Conservation (phyloP, 2,888 invertebrate genomes). For the Caenorhabditis zanzibari region DNA sequence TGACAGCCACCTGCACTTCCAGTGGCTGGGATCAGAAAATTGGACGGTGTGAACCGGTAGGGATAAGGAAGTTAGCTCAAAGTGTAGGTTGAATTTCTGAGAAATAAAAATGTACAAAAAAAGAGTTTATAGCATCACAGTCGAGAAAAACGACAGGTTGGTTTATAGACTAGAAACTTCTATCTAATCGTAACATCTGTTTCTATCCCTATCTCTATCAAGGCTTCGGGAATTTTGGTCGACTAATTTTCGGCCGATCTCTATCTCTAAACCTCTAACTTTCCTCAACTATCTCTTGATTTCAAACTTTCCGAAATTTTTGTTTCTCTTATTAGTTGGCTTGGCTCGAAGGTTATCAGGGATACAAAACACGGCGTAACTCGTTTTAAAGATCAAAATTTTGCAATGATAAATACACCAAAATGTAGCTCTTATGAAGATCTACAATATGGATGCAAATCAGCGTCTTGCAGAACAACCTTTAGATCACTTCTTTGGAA, state of each 20-base stretch:
- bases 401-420: too few relatives aligned
- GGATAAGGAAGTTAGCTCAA: constrained; percentile 37
- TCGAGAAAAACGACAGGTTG: constrained; percentile 50
- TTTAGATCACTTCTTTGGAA: too few relatives aligned
- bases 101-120: background rate
- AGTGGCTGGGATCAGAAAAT: constrained; percentile 65
- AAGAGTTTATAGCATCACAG: constrained; percentile 27
- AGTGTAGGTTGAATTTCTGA: constrained; percentile 20
- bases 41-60: constrained; percentile 62
- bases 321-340: background rate
- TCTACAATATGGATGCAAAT: too few relatives aligned
- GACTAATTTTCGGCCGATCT: background rate
- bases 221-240: too few relatives aligned
- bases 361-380: too few relatives aligned
- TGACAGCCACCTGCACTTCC: constrained; percentile 53
- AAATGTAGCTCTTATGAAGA: too few relatives aligned
- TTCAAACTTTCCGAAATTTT: background rate
- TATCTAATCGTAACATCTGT: background rate
- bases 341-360: background rate
- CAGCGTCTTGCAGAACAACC: too few relatives aligned
- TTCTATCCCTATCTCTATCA: constrained; percentile 2
- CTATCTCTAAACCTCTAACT: constrained; percentile 1
- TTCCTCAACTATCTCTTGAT: background rate
- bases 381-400: too few relatives aligned
- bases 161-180: constrained; percentile 10